Conservation (phyloP, 2,797 vertebrate species). For the Nyctalus aviator region DNA sequence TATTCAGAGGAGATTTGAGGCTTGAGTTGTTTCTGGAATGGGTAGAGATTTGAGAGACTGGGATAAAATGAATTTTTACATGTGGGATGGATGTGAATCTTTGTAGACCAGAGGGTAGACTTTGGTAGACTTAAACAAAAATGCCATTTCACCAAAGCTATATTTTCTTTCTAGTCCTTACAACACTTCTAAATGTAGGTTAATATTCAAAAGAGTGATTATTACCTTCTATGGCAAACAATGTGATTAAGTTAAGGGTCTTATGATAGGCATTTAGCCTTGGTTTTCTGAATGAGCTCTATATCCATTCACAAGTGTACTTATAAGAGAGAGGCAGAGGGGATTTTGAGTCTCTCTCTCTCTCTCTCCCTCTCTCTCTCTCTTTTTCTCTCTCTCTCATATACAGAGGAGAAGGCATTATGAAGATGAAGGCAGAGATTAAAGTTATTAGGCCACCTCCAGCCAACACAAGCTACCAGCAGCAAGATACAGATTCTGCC, state of each 20-base stretch:
- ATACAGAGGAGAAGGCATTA: not conserved
- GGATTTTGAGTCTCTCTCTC: not conserved
- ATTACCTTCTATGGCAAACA: not conserved
- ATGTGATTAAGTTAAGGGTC: not conserved
- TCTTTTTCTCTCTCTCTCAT: no score
- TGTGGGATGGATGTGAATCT: not conserved
- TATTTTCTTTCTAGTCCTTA: slow-evolving; percentile 26
- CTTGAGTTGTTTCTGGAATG: not conserved
- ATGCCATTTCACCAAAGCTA: not conserved
- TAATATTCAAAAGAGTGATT: not conserved
- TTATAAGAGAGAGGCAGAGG: not conserved
- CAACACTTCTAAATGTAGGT: not conserved
- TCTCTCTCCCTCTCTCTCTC: no score
- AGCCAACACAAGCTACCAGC: not conserved
- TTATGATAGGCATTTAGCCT: not conserved
- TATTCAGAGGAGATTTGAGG: not conserved
- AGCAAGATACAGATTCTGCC: not conserved
- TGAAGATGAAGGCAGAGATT: not conserved
- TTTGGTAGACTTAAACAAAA: not conserved
- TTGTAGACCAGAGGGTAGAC: not conserved
- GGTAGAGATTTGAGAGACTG: not conserved
- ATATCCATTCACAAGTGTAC: not conserved
- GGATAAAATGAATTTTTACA: not conserved
- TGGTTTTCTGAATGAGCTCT: not conserved
- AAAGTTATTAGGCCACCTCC: not conserved